phyloP scores from a whole-genome alignment of 2,888 invertebrate species.

The Drosophila conformis region DNA sequence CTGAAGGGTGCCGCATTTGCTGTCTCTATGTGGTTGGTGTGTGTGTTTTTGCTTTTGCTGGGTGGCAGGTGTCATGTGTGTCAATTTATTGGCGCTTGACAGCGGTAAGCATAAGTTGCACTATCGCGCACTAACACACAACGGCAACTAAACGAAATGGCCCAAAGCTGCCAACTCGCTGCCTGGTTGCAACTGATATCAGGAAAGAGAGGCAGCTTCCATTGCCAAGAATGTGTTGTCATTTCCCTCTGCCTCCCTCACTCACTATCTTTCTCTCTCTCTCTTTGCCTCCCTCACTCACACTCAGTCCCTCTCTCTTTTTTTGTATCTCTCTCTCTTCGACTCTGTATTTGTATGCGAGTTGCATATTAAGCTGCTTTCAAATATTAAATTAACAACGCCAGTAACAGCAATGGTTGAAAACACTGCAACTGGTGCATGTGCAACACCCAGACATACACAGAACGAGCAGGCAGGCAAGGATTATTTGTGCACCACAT shows the following conservation, averaged over 20 bases:
- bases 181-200: constrained; percentile 56
- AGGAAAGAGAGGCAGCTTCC: constrained; percentile 19
- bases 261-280: constrained; percentile 1
- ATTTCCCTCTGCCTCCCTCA: no score
- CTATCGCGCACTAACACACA: constrained; percentile 70
- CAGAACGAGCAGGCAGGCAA: constrained; percentile 32
- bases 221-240: constrained; percentile 41
- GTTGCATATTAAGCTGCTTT: constrained; percentile 77
- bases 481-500: constrained; percentile 63
- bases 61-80: constrained; percentile 34
- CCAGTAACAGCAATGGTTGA: constrained; percentile 36
- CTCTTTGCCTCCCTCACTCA: background rate
- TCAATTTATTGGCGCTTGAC: constrained; percentile 75
- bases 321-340: background rate
- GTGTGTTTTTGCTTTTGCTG: constrained; percentile 3
- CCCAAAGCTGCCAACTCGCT: constrained; percentile 37
- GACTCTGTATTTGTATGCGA: constrained; percentile 37
- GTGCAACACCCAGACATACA: constrained; percentile 9
- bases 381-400: constrained; percentile 79
- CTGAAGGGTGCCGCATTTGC: constrained; percentile 7
- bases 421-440: constrained; percentile 41
- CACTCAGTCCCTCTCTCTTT: constrained; percentile 2
- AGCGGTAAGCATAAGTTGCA: constrained; percentile 74
- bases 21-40: constrained; percentile 11
- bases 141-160: constrained; percentile 48